Evolutionary conservation across 2,888 invertebrate species (phyloP).

Genomic region (Kuschelorhynchus macadamiae): DNA sequence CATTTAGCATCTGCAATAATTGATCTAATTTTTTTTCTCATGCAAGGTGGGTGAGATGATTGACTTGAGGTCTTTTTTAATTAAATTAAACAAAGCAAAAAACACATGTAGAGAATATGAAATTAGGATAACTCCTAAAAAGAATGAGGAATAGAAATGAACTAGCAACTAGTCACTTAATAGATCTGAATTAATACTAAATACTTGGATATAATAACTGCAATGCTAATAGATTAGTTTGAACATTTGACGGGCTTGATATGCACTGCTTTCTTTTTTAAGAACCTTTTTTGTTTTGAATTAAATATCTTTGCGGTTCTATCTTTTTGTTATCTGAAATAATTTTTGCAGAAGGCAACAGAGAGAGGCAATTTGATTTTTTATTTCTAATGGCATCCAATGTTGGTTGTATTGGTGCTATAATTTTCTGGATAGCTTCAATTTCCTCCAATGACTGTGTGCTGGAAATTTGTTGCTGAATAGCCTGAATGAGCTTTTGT

Average conservation of each 20-base stretch:
- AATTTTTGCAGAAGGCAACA: not conserved
- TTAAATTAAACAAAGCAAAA: no score
- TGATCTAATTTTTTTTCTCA: no score
- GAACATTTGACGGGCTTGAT: not conserved
- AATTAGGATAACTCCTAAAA: no score
- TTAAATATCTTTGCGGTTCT: no score
- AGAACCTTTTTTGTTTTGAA: not conserved
- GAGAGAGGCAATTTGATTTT: not conserved
- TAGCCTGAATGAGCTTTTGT: slow-evolving; percentile 5
- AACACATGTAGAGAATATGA: no score
- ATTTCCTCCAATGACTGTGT: not conserved
- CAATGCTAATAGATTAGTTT: slow-evolving; percentile 1
- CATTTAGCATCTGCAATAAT: no score
- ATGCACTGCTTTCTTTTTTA: not conserved
- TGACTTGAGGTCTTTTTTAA: no score
- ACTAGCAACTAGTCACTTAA: no score
- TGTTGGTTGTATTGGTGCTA: not conserved
- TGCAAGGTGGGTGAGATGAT: no score
- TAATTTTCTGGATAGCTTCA: not conserved
- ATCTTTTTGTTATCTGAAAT: slow-evolving; percentile 1
- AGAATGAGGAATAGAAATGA: no score
- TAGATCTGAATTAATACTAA: no score
- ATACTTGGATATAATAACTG: not conserved
- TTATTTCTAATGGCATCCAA: not conserved
- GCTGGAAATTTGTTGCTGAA: not conserved